Base-by-base conservation (phyloP, 1,140 invertebrate genomes). In the Epicauta chinensis region DNA sequence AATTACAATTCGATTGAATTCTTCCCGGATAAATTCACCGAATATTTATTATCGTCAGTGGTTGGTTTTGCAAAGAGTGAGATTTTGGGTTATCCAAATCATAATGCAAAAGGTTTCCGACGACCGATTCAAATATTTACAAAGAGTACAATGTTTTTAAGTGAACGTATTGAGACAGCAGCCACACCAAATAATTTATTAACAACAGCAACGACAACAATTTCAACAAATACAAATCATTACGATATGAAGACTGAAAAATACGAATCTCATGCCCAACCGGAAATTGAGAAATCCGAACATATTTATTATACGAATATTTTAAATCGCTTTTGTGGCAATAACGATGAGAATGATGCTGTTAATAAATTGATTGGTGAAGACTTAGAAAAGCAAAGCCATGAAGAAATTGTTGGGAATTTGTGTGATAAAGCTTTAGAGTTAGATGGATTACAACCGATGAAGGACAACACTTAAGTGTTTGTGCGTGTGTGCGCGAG, bases 11-110 rank as follows among this genome's bases (percentile, higher is more conserved):
- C 73, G 16, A 94, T 97, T 44, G 81, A 90, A 62, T 81, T 98
- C 59, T 86, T 84, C 55, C 94, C 94, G 0, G 82, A 91, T 40
- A 86, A 89, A 56, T 97, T 97, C 67, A 86, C 87, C 5, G 86
- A 94, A 50, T 97, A 91, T 73, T 75, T 98, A 15, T 71, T 97
- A 1, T 91, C 88, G n/a, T 74, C 81, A 0, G 90, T 93, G 65
- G 88, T 97, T 13, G 93, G 93, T 2, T 97, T 97, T 71, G 82
- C 79, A 56, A 89, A 89, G 61, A 92, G 88, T 67, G 89, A 91
- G 62, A 81, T 88, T 0, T 68, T 97, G 15, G 89, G 86, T 9
- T 85, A 87, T 17, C 90, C 91, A 6, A 76, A 83, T 29, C 89
- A 97, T 70, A 81, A 84, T 44, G 83, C 84, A 34, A 93, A 91